Base-by-base conservation (phyloP, 2,888 invertebrate species). In the Oscheius sp. region DNA sequence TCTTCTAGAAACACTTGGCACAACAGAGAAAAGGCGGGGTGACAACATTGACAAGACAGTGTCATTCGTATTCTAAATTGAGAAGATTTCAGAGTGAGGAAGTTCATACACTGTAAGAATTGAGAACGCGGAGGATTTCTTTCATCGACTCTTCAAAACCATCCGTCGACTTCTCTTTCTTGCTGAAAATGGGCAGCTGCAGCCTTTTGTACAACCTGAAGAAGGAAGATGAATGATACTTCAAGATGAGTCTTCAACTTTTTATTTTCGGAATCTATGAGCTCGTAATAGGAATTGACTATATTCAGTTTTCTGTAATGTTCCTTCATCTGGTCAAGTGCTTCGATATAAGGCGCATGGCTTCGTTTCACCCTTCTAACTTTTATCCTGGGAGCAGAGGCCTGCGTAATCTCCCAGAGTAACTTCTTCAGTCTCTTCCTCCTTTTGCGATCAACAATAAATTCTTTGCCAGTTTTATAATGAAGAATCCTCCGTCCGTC, bases 271-370 rank as follows among this genome's bases (percentile, higher is more conserved):
- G 16, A n/a, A 9, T 58, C 58, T 9, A 58, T 58, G 27, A 58
- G 29, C 21, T 29, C 58, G 27, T 27, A 58, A 58, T 58, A 58
- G 25, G 58, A 58, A n/a, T 58, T 58, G 27, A 58, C 58, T 58
- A 58, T 58, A 2, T 29, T 27, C 13, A 13, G 25, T 12, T 58
- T 58, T 2, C 58, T 23, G 27, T 29, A 58, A n/a, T 58, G 58
- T 27, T 58, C 58, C 13, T 25, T 23, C 29, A 58, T 16, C 25
- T 13, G 6, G 16, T 23, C 29, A 3, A 58, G 58, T 16, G 58
- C 29, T 1, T 58, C 29, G 0, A 58, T 27, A 27, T 27, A 58
- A 29, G 58, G 58, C n/a, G 27, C 27, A 12, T 2, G 58, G 35
- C 5, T 6, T 6, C 35, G 35, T 27, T 58, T 23, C 9, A 12